These are phyloP conservation scores for Dusona sp. DNA, from an alignment of 2,888 invertebrate species.

Conservation along the genomic window DNA sequence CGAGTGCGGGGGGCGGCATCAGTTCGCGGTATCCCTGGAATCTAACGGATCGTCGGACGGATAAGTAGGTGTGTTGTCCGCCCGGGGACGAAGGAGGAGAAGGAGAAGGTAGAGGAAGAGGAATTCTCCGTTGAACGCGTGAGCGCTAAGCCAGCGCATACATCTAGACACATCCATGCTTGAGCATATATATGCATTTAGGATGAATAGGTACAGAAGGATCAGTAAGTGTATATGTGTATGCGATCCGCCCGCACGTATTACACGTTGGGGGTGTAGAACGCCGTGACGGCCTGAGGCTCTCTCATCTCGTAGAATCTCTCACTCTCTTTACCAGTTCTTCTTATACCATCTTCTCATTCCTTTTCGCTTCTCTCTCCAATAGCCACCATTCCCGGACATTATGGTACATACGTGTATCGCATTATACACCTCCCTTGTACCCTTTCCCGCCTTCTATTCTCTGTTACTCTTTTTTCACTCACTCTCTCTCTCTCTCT, in stretches of 20 bases:
- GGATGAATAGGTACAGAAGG: background rate
- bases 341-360: slow-evolving; percentile 59
- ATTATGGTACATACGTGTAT: slow-evolving; percentile 77
- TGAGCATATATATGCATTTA: background rate
- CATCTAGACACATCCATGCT: slow-evolving; percentile 16
- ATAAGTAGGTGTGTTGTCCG: slow-evolving; percentile 75
- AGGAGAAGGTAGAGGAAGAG: slow-evolving; percentile 39
- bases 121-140: slow-evolving; percentile 62
- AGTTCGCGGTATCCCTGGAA: slow-evolving; percentile 76
- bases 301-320: slow-evolving; percentile 75
- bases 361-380: slow-evolving; percentile 19
- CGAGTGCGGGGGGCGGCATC: slow-evolving; percentile 47
- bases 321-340: slow-evolving; percentile 65
- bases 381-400: slow-evolving; percentile 70
- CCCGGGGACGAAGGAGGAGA: slow-evolving; percentile 57
- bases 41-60: slow-evolving; percentile 79
- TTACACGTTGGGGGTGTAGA: slow-evolving; percentile 76
- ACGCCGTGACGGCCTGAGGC: slow-evolving; percentile 76
- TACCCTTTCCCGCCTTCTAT: slow-evolving; percentile 43
- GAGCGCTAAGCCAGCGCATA: slow-evolving; percentile 61
- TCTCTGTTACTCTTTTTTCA: slow-evolving; percentile 41
- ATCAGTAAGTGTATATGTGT: slow-evolving; percentile 57
- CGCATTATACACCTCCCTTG: slow-evolving; percentile 75
- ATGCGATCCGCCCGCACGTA: slow-evolving; percentile 69
- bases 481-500: slow-evolving; percentile 39